These are phyloP conservation scores for Halictus rubicundus DNA, from an alignment of 1,140 invertebrate genomes.

Conservation along the genomic window DNA sequence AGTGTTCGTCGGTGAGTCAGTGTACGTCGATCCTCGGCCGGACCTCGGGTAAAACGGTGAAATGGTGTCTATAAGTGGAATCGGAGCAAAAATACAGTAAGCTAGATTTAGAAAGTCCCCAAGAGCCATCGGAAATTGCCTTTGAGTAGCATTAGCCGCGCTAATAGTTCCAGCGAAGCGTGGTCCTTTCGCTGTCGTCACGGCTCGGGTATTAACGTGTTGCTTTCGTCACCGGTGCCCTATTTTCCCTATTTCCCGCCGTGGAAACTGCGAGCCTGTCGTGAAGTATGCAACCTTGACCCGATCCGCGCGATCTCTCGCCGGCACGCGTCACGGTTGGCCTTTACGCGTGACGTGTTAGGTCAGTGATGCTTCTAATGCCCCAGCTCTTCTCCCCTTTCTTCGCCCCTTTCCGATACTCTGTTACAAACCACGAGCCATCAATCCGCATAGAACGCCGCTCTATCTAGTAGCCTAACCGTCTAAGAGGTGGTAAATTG, in stretches of 20 bases:
- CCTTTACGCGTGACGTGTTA: slow-evolving; percentile 46
- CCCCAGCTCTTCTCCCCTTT: slow-evolving; percentile 3
- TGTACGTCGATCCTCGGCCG: neutral
- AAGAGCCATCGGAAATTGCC: slow-evolving; percentile 7
- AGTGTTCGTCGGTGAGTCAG: no score
- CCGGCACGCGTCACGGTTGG: slow-evolving; percentile 45
- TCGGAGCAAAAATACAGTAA: neutral
- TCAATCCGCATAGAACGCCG: no score
- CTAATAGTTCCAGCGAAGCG: slow-evolving; percentile 1
- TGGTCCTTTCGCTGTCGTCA: slow-evolving; percentile 38
- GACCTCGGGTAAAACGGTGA: neutral
- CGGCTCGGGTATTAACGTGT: slow-evolving; percentile 30
- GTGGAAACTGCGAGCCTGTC: slow-evolving; percentile 35
- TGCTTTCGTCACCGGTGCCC: slow-evolving; percentile 48
- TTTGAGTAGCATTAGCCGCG: slow-evolving; percentile 1
- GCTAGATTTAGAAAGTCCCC: slow-evolving; percentile 20
- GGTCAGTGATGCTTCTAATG: slow-evolving; percentile 52
- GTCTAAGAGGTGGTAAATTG: no score
- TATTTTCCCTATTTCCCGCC: slow-evolving; percentile 41
- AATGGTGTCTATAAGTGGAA: neutral
- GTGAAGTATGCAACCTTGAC: slow-evolving; percentile 47
- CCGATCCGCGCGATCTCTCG: slow-evolving; percentile 24
- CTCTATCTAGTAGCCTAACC: no score
- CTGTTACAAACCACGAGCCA: no score
- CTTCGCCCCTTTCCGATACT: neutral